phyloP scores from a whole-genome alignment of 2,888 invertebrate genomes.

The Thymelicus lineola region DNA sequence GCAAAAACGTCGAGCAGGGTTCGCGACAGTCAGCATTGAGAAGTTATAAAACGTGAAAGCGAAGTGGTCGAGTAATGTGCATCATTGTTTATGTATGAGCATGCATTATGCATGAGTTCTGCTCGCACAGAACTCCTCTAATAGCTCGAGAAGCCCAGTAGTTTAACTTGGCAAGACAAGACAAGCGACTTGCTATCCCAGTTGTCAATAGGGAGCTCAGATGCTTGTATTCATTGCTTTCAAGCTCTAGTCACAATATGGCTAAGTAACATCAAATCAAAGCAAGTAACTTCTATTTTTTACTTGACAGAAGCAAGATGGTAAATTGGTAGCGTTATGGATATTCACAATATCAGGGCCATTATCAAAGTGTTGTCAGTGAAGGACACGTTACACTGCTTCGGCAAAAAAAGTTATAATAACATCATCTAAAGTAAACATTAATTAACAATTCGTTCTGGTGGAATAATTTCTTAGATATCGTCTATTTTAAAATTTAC shows the following conservation, averaged over 20 bases:
- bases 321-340: too few species aligned
- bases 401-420: too few species aligned
- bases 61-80: constrained; percentile 56
- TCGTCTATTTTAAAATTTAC: too few species aligned
- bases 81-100: constrained; percentile 75
- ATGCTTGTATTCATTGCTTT: constrained; percentile 13
- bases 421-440: too few species aligned
- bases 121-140: constrained; percentile 61
- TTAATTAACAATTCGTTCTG: too few species aligned
- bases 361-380: too few species aligned
- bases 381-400: too few species aligned
- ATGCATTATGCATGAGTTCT: constrained; percentile 76
- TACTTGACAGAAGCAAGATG: too few species aligned
- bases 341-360: too few species aligned
- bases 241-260: neutral
- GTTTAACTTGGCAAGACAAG: constrained; percentile 43
- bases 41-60: constrained; percentile 39
- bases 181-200: constrained; percentile 40
- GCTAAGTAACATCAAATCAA: neutral
- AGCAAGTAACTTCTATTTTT: neutral
- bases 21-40: constrained; percentile 33
- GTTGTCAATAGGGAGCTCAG: constrained; percentile 16
- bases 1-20: constrained; percentile 29
- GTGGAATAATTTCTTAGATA: too few species aligned
- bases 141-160: constrained; percentile 61